Evolutionary conservation across 2,113 vertebrate genomes (phyloP).

Genomic region (Amblyopsis rosae): DNA sequence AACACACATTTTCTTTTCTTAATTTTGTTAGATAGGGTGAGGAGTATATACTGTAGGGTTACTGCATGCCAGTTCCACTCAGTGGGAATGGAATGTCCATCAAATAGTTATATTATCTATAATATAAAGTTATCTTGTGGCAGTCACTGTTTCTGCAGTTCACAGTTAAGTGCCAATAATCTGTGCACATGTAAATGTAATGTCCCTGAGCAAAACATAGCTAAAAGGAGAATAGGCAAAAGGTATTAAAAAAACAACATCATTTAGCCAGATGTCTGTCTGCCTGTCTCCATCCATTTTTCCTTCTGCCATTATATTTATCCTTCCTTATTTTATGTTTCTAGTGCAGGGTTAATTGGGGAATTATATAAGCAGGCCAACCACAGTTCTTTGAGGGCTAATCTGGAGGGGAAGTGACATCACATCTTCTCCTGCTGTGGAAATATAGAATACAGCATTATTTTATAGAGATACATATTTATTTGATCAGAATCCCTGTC

Average conservation of each 20-base stretch:
- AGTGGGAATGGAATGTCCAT: too few relatives aligned
- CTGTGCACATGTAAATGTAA: background rate
- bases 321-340: slow-evolving; percentile 15
- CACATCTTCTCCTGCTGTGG: slow-evolving; percentile 52
- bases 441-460: background rate
- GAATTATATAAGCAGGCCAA: background rate
- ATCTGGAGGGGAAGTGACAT: slow-evolving; percentile 16
- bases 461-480: too few relatives aligned
- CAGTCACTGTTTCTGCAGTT: too few relatives aligned
- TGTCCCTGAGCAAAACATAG: background rate
- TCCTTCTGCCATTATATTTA: slow-evolving; percentile 1
- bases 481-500: too few relatives aligned
- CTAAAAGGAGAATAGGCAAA: too few relatives aligned
- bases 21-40: too few relatives aligned
- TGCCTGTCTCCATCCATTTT: background rate
- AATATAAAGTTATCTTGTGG: too few relatives aligned
- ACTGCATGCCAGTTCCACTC: too few relatives aligned
- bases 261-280: background rate
- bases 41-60: too few relatives aligned
- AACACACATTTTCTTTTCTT: too few relatives aligned
- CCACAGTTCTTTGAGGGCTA: background rate
- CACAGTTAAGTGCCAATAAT: background rate
- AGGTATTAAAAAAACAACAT: too few relatives aligned
- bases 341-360: slow-evolving; percentile 23
- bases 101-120: too few relatives aligned